Conservation (phyloP, 2,888 invertebrate genomes). For the Willowsia nigromaculata region DNA sequence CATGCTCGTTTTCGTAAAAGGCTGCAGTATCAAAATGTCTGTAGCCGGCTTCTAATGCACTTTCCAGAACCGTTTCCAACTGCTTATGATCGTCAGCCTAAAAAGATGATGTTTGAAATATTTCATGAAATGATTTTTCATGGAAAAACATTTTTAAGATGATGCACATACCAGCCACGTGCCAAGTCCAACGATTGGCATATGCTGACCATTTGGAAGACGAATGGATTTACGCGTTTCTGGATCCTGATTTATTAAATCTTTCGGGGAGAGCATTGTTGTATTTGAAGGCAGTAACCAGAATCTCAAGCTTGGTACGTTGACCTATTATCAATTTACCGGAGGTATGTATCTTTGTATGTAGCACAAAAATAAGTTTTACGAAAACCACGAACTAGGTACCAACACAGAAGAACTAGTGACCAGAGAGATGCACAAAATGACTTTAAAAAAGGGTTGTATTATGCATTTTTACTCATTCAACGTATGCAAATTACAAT, state of each 20-base stretch:
- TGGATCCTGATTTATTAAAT: conserved; percentile 34
- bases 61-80: conserved; percentile 84
- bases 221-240: conserved; percentile 55
- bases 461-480: too few relatives aligned
- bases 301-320: too few relatives aligned
- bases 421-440: too few relatives aligned
- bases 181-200: conserved; percentile 88
- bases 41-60: conserved; percentile 88
- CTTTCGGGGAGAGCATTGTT: conserved; percentile 31
- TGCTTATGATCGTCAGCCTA: conserved; percentile 54
- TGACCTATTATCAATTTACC: too few relatives aligned
- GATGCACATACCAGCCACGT: conserved; percentile 86
- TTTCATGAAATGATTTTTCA: not conserved
- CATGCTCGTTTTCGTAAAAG: conserved; percentile 88
- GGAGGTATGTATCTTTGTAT: too few relatives aligned
- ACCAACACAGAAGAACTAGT: too few relatives aligned
- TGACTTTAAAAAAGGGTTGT: too few relatives aligned
- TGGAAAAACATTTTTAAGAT: too few relatives aligned
- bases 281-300: not conserved
- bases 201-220: conserved; percentile 82
- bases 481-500: not conserved
- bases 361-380: too few relatives aligned
- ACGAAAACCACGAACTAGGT: too few relatives aligned
- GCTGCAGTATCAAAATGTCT: conserved; percentile 91
- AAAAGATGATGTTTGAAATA: too few relatives aligned